A percentile compares a stretch with the other conserved stretches of the same genome.
phyloP scores from a whole-genome alignment of 2,797 vertebrate genomes.

The Sitta carolinensis region DNA sequence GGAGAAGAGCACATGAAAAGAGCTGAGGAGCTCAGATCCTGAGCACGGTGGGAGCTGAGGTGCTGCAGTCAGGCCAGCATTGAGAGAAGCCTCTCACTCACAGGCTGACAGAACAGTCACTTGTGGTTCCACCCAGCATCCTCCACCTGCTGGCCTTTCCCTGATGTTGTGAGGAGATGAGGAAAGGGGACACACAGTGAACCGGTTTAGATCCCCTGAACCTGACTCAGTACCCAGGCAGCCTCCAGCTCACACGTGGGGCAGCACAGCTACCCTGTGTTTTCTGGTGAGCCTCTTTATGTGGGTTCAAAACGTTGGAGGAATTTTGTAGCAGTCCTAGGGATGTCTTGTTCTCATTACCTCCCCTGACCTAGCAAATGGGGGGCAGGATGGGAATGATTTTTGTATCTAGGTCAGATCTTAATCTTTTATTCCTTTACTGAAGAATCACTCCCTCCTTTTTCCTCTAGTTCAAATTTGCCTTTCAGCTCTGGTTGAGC shows the following conservation, averaged over 20 bases:
- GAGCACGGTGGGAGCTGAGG: not conserved
- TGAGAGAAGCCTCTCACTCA: not conserved
- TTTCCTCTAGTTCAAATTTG: not conserved
- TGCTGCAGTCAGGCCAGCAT: not conserved
- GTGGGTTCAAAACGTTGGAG: not conserved
- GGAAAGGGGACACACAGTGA: not conserved
- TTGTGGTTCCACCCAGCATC: not conserved
- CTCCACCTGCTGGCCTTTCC: not conserved
- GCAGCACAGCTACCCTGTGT: not conserved
- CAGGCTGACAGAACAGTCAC: not conserved
- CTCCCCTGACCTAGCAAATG: not conserved
- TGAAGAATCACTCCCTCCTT: not conserved
- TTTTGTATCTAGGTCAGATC: conserved; percentile 19
- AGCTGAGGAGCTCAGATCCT: not conserved
- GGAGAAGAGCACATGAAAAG: not conserved
- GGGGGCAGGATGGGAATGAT: not conserved
- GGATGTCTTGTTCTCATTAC: not conserved
- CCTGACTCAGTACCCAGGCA: not conserved
- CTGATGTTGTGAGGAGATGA: not conserved
- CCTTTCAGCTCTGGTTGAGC: not conserved
- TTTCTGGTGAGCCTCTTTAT: not conserved
- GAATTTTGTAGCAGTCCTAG: not conserved
- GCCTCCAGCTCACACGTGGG: accelerated
- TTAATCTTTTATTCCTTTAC: not conserved
- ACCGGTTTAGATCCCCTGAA: not conserved